These are phyloP conservation scores for Callyntrura sp. DNA, from an alignment of 2,888 invertebrate genomes.

Conservation along the genomic window DNA sequence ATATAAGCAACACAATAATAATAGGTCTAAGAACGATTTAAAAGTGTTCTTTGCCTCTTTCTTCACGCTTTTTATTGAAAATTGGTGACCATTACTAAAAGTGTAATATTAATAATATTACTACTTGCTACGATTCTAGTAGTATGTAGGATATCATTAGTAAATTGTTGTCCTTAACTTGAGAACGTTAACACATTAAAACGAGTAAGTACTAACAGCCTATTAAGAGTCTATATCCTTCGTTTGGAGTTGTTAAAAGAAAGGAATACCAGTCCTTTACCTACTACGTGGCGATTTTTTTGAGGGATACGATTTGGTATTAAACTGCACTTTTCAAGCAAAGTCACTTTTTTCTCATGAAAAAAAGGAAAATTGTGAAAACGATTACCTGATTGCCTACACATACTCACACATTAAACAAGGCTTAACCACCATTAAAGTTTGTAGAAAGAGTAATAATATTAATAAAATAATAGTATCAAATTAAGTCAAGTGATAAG, in stretches of 20 bases:
- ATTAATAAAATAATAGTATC: conserved; percentile 7
- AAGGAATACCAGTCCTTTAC: not conserved
- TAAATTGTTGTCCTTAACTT: conserved; percentile 53
- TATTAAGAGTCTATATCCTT: conserved; percentile 44
- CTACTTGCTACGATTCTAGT: too few species aligned
- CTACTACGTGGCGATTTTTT: conserved; percentile 39
- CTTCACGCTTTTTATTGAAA: conserved; percentile 45
- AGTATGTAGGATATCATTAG: conserved; percentile 24
- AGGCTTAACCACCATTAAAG: conserved; percentile 4
- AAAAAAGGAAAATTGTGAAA: conserved; percentile 58
- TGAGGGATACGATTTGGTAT: conserved; percentile 8
- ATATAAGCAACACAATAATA: not conserved
- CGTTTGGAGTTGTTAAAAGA: not conserved
- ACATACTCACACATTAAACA: conserved; percentile 5
- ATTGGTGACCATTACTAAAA: conserved; percentile 40
- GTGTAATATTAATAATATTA: not conserved
- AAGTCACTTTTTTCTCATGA: conserved; percentile 41
- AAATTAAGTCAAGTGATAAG: conserved; percentile 46
- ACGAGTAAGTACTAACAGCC: conserved; percentile 9
- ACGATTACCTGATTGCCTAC: conserved; percentile 28
- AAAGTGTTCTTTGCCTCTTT: conserved; percentile 15
- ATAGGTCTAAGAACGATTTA: not conserved
- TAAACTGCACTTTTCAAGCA: not conserved
- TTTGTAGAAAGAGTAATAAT: not conserved
- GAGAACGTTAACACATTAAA: conserved; percentile 28